Evolutionary conservation across 2,797 vertebrate genomes (phyloP), one percentile per base, ranked within the genome.

Genomic region (Eptatretus atami): DNA sequence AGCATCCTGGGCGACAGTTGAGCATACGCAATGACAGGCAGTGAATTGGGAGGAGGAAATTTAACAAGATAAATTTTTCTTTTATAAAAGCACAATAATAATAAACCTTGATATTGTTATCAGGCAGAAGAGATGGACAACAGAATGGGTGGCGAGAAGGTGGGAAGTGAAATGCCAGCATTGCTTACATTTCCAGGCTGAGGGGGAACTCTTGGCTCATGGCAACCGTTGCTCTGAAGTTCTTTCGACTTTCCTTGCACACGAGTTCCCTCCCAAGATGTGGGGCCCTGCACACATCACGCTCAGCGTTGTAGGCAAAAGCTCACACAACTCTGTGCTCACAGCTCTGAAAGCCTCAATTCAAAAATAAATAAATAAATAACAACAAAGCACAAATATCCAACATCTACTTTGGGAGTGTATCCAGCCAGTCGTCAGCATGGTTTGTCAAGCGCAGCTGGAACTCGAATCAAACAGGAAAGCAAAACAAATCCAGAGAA

Each of bases 201-300:
- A 95, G 73, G 69, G 90, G 92, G 68, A 96, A 98, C 65, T 93
- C 87, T 73, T 93, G 86, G 76, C 92, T 96, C 92, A 95, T 96
- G 67, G 92, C 92, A 74, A 98, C 83, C 0, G 92, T 96, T 68
- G 92, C 92, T 78, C 96, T 98, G 71, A 98, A 96, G 65, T 83
- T 90, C 73, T 98, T 98, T 79, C 90, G 93, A 78, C 82, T 96
- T 71, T 98, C 92, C 74, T 98, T 98, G 74, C 90, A 98, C 65
- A 92, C 80, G 66, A 92, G 78, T 72, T 96, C 87, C 75, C 92
- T 77, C 64, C 90, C 92, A 54, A 96, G 79, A 72, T 96, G 85
- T 73, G 90, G 92, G 61, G 86, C 82, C 78, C 87, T 98, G 71
- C 63, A 44, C 31, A 44, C 31, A 44, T 44, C 31, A 44, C 3